These are phyloP conservation scores for Bombylius major DNA, from an alignment of 2,888 invertebrate species.

Conservation along the genomic window DNA sequence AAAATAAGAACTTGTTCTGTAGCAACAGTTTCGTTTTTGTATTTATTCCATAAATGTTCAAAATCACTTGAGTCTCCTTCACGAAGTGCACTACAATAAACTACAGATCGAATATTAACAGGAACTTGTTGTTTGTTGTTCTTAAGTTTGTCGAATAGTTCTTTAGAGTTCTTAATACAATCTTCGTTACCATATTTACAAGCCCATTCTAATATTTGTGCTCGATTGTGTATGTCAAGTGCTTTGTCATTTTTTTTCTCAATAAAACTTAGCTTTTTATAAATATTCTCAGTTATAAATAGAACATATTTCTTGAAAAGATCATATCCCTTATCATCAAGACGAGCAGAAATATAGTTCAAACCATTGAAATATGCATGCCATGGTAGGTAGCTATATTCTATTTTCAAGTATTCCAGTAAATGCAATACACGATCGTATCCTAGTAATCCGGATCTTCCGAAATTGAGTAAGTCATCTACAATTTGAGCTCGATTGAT, in stretches of 20 bases:
- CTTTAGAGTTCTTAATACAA: conserved; percentile 41
- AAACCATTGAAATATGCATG: conserved; percentile 45
- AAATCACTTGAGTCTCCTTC: conserved; percentile 50
- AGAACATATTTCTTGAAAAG: conserved; percentile 35
- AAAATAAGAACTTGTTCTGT: conserved; percentile 57
- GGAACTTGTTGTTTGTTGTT: conserved; percentile 32
- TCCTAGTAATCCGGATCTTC: conserved; percentile 48
- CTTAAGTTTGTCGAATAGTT: conserved; percentile 29
- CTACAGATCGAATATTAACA: conserved; percentile 51
- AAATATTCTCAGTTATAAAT: conserved; percentile 37
- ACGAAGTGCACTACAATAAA: conserved; percentile 66
- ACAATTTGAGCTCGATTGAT: conserved; percentile 66
- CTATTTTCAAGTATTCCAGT: conserved; percentile 53
- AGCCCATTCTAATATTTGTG: conserved; percentile 46
- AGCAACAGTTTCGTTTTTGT: conserved; percentile 44
- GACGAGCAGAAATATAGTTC: conserved; percentile 28
- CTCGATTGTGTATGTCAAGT: conserved; percentile 46
- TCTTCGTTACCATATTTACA: conserved; percentile 48
- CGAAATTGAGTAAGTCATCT: conserved; percentile 66
- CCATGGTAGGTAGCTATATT: conserved; percentile 70
- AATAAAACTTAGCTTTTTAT: conserved; percentile 40
- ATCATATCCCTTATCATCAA: conserved; percentile 21
- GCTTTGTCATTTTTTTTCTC: conserved; percentile 37
- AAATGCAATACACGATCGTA: conserved; percentile 53
- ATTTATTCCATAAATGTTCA: conserved; percentile 50